Percentiles rank a stretch among this genome's conserved stretches.
phyloP scores from a whole-genome alignment of 2,888 invertebrate species.

The Acrobasis repandana region DNA sequence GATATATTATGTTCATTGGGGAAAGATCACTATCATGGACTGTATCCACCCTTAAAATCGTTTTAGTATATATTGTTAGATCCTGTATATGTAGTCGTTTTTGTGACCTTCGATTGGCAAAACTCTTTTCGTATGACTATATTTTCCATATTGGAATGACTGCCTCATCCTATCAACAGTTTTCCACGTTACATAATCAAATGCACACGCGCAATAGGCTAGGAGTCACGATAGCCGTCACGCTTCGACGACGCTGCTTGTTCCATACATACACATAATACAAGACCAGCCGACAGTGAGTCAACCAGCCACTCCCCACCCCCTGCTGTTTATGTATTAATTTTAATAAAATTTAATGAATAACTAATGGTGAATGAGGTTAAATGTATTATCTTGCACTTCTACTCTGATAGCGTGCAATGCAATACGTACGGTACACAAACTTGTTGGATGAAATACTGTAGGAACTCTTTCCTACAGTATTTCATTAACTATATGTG shows the following conservation, averaged over 20 bases:
- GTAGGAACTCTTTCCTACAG: no score
- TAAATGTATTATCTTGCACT: background rate
- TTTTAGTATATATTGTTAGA: no score
- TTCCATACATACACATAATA: conserved; percentile 47
- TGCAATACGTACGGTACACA: no score
- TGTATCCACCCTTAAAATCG: no score
- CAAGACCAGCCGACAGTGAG: conserved; percentile 70
- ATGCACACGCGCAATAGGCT: conserved; percentile 43
- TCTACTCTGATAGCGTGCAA: background rate
- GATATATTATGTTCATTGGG: no score
- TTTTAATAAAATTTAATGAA: background rate
- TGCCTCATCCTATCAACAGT: conserved; percentile 23
- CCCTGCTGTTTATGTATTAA: conserved; percentile 17
- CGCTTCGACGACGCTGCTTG: conserved; percentile 58
- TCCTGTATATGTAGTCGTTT: no score
- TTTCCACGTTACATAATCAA: conserved; percentile 44
- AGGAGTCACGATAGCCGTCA: conserved; percentile 64
- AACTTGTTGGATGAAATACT: no score
- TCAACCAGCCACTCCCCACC: conserved; percentile 49
- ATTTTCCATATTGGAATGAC: conserved; percentile 18
- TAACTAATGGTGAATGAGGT: background rate
- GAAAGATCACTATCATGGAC: no score
- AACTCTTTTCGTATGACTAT: conserved; percentile 13
- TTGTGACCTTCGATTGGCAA: conserved; percentile 2
- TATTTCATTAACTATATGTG: no score